A percentile compares a stretch with the other conserved stretches of the same genome.
phyloP scores from a whole-genome alignment of 2,888 invertebrate species.

The Micoletzkya japonica region DNA sequence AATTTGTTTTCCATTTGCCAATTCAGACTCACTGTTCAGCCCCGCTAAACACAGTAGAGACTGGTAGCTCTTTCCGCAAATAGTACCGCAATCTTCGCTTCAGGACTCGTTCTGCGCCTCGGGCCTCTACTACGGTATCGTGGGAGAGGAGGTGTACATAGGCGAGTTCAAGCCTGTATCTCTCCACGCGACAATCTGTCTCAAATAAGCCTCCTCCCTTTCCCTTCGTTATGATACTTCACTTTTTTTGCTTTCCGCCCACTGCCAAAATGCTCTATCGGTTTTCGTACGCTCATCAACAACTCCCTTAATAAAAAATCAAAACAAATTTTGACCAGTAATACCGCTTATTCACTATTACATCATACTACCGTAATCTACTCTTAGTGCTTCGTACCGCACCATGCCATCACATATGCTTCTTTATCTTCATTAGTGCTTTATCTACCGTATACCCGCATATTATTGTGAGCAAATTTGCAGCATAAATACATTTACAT shows the following conservation, averaged over 20 bases:
- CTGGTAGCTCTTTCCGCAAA: too few relatives aligned
- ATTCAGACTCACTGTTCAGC: background rate
- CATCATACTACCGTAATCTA: background rate
- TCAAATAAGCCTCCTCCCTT: conserved; percentile 35
- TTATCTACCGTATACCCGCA: too few relatives aligned
- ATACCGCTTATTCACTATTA: background rate
- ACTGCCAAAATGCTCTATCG: too few relatives aligned
- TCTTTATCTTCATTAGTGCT: too few relatives aligned
- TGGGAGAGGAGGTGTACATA: conserved; percentile 44
- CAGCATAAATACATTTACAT: too few relatives aligned
- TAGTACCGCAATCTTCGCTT: conserved; percentile 21
- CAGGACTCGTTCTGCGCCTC: conserved; percentile 55
- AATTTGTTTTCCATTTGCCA: background rate
- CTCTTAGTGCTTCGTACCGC: background rate
- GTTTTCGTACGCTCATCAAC: too few relatives aligned
- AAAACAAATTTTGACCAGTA: background rate
- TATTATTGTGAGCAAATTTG: too few relatives aligned
- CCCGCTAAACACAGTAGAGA: too few relatives aligned
- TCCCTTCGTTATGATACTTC: background rate
- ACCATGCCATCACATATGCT: too few relatives aligned
- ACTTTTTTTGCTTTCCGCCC: background rate
- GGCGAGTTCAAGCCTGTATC: conserved; percentile 51
- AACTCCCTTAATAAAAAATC: background rate
- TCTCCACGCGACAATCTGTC: conserved; percentile 48
- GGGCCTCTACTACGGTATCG: conserved; percentile 54